These are phyloP conservation scores for Heliconius eleuchia DNA, from an alignment of 1,140 invertebrate species.

Conservation along the genomic window DNA sequence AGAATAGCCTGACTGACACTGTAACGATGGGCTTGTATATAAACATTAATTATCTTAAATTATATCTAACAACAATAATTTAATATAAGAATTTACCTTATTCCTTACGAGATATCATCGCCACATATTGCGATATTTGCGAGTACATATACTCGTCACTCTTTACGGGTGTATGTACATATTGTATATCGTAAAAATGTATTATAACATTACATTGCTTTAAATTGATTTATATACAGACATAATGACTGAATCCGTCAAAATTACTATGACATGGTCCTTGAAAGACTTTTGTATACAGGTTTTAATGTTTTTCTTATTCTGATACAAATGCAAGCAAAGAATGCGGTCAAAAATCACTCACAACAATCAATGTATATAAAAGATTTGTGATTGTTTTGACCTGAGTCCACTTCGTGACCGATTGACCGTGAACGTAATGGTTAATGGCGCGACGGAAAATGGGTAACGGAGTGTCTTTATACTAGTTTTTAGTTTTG, in stretches of 20 bases:
- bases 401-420: too few species aligned
- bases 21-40: neutral
- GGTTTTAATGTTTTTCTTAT: neutral
- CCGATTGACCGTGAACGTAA: too few species aligned
- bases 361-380: too few species aligned
- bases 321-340: neutral
- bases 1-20: neutral
- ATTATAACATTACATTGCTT: neutral
- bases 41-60: neutral
- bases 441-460: too few species aligned
- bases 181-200: neutral
- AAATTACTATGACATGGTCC: neutral
- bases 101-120: neutral
- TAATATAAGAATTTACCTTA: neutral
- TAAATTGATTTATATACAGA: neutral
- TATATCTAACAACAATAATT: neutral
- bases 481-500: too few species aligned
- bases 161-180: neutral
- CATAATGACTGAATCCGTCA: neutral
- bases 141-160: neutral
- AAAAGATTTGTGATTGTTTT: too few species aligned
- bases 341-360: neutral
- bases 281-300: neutral
- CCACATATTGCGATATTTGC: neutral
- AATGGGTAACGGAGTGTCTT: too few species aligned